Evolutionary conservation across 2,888 invertebrate species (phyloP), one percentile per base, ranked within the genome.

Genomic region (Agrochola macilenta): DNA sequence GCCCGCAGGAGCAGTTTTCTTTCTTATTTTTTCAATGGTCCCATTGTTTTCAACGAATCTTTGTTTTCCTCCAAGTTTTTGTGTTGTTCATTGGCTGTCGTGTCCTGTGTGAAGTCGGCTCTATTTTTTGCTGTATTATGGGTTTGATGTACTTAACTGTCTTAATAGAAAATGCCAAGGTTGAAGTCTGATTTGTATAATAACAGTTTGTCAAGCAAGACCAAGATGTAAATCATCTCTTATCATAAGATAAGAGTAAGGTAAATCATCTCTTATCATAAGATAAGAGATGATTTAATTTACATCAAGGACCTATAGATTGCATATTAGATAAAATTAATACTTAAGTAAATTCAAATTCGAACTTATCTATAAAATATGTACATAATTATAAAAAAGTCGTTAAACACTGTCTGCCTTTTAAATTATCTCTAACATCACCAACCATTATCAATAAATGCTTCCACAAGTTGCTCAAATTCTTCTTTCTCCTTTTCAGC

Each of bases 401-500:
- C 23, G 12, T 57, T 49, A 26, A 57, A 39, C 4, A 35, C 4
- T 20, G 2, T 43, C 1, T 43, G 26, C 39, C 0, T 30, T n/a
- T 23, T 49, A 5, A 39, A 49, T 58, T 3, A 46, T 74, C 46
- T 58, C 20, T 5, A 74, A 60, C 7, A 26, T 5, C 0, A 20
- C 0, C 12, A 26, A 35, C 11, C n/a, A n/a, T n/a, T n/a, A 46
- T 2, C 3, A 71, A 61, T 54, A 0, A 61, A 71, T 57, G 20
- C 14, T 39, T 61, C 17, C 30, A n/a, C 54, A 76, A 39, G 17
- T 39, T 58, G 14, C 69, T 85, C 7, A 85, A 54, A 58, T 43
- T 49, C 1, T 46, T 14, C 14, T 75, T 73, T 73, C 49, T 73
- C 63, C 3, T 73, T 97, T 98, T 58, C 97, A 99, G 99, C 98